Evolutionary conservation across 2,888 invertebrate species (phyloP).

Genomic region (Cheilosia urbana): DNA sequence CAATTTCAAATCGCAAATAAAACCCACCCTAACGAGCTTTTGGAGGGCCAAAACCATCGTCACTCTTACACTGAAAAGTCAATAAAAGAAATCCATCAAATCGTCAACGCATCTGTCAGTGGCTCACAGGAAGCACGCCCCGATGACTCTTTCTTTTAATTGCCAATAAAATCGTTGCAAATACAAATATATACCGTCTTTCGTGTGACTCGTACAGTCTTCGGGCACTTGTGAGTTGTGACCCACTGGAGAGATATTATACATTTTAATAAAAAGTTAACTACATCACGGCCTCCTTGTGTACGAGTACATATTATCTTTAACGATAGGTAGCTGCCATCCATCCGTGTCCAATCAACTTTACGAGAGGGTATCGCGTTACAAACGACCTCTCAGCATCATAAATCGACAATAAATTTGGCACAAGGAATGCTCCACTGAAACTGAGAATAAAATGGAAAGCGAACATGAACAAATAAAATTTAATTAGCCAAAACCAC

Average conservation of each 20-base stretch:
- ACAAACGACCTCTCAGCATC: conserved; percentile 39
- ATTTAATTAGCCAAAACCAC: conserved; percentile 66
- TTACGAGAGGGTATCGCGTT: conserved; percentile 51
- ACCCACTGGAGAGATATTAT: conserved; percentile 30
- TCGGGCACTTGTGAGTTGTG: conserved; percentile 3
- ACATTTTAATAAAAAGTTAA: conserved; percentile 47
- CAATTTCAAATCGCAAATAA: too few relatives aligned
- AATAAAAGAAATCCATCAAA: too few relatives aligned
- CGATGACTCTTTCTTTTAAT: not conserved
- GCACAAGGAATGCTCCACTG: not conserved
- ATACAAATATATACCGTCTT: not conserved
- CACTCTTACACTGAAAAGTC: too few relatives aligned
- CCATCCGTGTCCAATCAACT: conserved; percentile 39
- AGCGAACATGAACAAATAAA: conserved; percentile 39
- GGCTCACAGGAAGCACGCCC: too few relatives aligned
- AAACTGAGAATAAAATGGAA: not conserved
- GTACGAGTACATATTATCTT: conserved; percentile 5
- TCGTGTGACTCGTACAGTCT: not conserved
- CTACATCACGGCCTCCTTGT: conserved; percentile 15
- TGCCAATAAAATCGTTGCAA: not conserved
- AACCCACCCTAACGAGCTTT: too few relatives aligned
- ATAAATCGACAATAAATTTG: conserved; percentile 60
- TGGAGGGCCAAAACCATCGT: too few relatives aligned
- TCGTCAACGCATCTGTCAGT: too few relatives aligned
- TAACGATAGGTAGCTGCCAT: conserved; percentile 18